A percentile compares a stretch with the other conserved stretches of the same genome.
phyloP scores from a whole-genome alignment of 2,113 vertebrate genomes.

The Rhizomys pruinosus region DNA sequence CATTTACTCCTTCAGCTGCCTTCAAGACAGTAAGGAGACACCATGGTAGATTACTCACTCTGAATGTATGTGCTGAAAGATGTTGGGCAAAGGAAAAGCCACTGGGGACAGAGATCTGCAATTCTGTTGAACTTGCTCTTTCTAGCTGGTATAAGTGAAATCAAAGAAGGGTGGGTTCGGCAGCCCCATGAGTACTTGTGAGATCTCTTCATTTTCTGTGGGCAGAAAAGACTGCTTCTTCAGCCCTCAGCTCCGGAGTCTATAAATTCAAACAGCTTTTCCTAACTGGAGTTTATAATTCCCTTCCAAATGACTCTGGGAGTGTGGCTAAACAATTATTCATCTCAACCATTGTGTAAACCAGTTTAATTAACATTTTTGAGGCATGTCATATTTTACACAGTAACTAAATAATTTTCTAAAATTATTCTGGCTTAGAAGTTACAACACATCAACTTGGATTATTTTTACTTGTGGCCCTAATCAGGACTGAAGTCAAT shows the following conservation, averaged over 20 bases:
- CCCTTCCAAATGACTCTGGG: slow-evolving; percentile 27
- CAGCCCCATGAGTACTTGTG: neutral
- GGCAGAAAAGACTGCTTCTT: neutral
- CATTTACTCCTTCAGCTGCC: neutral
- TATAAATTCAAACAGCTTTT: neutral
- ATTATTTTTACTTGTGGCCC: slow-evolving; percentile 54
- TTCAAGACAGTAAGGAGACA: neutral
- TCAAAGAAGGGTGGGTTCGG: neutral
- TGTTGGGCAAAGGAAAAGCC: neutral
- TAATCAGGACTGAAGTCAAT: slow-evolving; percentile 47
- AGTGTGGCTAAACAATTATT: slow-evolving; percentile 58
- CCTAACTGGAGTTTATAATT: neutral
- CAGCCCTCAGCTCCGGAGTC: neutral
- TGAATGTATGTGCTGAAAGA: neutral
- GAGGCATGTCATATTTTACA: slow-evolving; percentile 57
- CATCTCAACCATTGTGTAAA: slow-evolving; percentile 38
- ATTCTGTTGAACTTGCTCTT: neutral
- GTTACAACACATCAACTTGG: slow-evolving; percentile 30
- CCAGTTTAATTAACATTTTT: slow-evolving; percentile 72
- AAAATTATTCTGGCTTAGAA: slow-evolving; percentile 59
- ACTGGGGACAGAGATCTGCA: neutral
- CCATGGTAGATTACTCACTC: neutral
- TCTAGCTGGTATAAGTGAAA: neutral
- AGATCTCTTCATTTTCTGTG: neutral
- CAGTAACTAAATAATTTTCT: slow-evolving; percentile 60